Evolutionary conservation across 2,797 vertebrate genomes (phyloP).

Genomic region (Coccyzus lansbergi): DNA sequence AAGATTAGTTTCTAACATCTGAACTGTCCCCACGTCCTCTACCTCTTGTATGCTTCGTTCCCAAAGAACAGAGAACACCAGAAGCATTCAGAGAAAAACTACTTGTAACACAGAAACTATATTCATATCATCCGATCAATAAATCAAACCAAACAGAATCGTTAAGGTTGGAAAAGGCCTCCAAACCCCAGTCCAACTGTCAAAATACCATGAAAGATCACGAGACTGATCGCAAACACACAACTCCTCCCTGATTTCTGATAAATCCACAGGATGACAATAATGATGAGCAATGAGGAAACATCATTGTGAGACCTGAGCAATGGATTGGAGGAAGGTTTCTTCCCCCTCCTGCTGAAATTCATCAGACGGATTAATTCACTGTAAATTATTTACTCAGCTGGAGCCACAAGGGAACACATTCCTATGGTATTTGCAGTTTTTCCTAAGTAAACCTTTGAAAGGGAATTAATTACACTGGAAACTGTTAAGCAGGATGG

Average conservation of each 20-base stretch:
- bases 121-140: neutral
- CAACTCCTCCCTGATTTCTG: neutral
- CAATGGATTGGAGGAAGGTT: neutral
- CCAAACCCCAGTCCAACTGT: no score
- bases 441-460: conserved; percentile 1
- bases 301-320: neutral
- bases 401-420: neutral
- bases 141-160: neutral
- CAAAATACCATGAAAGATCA: neutral
- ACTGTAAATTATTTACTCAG: conserved; percentile 46
- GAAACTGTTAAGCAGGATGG: neutral
- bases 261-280: neutral
- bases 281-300: neutral
- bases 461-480: conserved; percentile 18
- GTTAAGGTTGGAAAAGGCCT: no score
- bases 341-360: neutral
- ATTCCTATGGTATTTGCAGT: neutral
- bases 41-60: neutral
- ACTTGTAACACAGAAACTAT: neutral
- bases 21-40: neutral
- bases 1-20: neutral
- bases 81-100: neutral
- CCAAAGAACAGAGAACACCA: neutral
- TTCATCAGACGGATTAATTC: neutral
- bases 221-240: neutral